phyloP scores from a whole-genome alignment of 2,888 invertebrate genomes.

The Plagodis pulveraria region DNA sequence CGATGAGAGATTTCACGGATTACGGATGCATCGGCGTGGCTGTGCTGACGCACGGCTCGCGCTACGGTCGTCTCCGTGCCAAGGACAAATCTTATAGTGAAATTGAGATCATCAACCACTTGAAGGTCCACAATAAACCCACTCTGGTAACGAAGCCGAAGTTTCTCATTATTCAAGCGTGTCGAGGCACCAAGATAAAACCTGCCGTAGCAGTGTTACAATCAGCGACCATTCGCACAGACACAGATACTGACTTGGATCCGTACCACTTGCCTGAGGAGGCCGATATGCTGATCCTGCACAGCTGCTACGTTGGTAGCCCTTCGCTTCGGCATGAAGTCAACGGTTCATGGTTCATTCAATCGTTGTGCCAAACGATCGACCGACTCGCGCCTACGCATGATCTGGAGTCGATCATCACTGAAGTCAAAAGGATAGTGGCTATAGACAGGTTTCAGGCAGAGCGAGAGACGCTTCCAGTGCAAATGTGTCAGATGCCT shows the following conservation, averaged over 20 bases:
- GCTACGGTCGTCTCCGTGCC: constrained; percentile 59
- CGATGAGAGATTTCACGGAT: constrained; percentile 53
- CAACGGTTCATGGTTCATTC: constrained; percentile 73
- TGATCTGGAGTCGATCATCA: constrained; percentile 67
- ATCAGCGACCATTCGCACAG: constrained; percentile 49
- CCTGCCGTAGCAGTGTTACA: constrained; percentile 47
- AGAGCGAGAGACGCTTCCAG: constrained; percentile 12
- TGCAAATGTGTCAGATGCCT: constrained; percentile 29
- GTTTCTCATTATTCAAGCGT: constrained; percentile 71
- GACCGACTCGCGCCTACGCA: constrained; percentile 46
- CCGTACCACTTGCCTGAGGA: constrained; percentile 70
- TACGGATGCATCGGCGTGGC: constrained; percentile 69
- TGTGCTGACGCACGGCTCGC: constrained; percentile 67
- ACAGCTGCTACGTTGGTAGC: constrained; percentile 68
- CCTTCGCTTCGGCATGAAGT: constrained; percentile 44
- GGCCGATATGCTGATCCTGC: constrained; percentile 67
- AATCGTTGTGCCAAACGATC: constrained; percentile 66
- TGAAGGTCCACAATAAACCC: constrained; percentile 61
- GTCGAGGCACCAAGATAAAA: constrained; percentile 58
- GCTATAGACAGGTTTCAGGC: constrained; percentile 52
- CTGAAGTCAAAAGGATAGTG: constrained; percentile 64
- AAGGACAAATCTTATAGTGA: constrained; percentile 64
- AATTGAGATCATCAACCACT: constrained; percentile 62
- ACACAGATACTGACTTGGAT: constrained; percentile 54
- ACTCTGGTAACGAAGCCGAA: constrained; percentile 68